Evolutionary conservation across 2,888 invertebrate species (phyloP), one percentile per base, ranked within the genome.

Genomic region (Cinara cedri): DNA sequence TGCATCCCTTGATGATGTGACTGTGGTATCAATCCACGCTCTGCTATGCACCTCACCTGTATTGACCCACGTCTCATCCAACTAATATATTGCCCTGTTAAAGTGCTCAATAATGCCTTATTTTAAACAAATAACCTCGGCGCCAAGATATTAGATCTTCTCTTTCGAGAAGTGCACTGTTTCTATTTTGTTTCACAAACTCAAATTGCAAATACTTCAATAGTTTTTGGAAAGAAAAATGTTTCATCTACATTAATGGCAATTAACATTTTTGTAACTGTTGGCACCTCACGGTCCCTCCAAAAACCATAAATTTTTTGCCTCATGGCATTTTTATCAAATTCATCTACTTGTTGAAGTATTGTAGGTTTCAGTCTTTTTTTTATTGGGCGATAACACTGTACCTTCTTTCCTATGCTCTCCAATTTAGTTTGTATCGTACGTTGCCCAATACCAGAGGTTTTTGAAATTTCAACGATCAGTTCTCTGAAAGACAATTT

Each of bases 361-460:
- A 55, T 19, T 19, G 54, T 54, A 54, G 19, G 21, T 21, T 14
- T 21, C 1, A 21, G 8, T 55, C 6, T 21, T 55, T 19, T 55
- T 55, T 9, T 55, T 55, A 11, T 55, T 55, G 21, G 55, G 63
- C 19, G 63, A 63, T 19, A 42, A 63, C 42, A 63, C 63, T 19
- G n/a, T 63, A 63, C 42, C 19, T n/a, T 63, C 11, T 4, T 63
- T 42, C 19, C 42, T 63, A 11, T 63, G 42, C 13, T 63, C 63
- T 0, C 11, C 63, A 63, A 42, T 63, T n/a, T 63, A 10, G 63
- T 63, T 63, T 63, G 63, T 13, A 63, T 19, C n/a, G 42, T 63
- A 63, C 63, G 63, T 42, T 62, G 62, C 10, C 62, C 62, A 63
- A 63, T 63, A 42, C 62, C 62, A 10, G 19, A 42, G 10, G 62